Evolutionary conservation across 2,113 vertebrate species (phyloP), one percentile per base, ranked within the genome.

Genomic region (Ictalurus furcatus): DNA sequence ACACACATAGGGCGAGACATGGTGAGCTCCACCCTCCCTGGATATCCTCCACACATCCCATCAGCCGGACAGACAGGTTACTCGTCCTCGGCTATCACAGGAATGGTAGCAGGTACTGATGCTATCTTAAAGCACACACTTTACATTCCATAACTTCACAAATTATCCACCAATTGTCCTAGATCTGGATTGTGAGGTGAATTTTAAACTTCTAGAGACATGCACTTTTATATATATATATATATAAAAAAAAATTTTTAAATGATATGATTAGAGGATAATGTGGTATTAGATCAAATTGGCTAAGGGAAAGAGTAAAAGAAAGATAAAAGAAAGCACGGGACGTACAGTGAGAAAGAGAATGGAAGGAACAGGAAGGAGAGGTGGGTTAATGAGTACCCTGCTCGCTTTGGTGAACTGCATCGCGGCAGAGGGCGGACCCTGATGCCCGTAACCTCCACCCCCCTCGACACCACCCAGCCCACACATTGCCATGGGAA

Each of bases 11-110:
- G 97, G 85, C 95, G 97, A 89, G 97, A 98, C 91, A 96, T 98
- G 96, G 96, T 97, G 91, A 97, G 96, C 93, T 96, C 97, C 92
- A 98, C 97, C 21, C 94, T 98, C 85, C 97, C 97, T 0, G 97
- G 97, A 52, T 98, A 98, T 92, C 97, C 97, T 25, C 97, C 97
- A 69, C 97, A 98, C 94, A 97, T 98, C 92, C 96, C 97, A 44
- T 94, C 95, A 44, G 94, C 95, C 0, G 96, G 96, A 65, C 97
- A 98, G 95, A 92, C 96, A 17, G 96, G 96, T 86, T 98, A 98
- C 93, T 94, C 97, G 28, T 96, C 97, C 59, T 98, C 97, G 3
- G 96, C 97, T 91, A 97, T 98, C 92, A 96, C 97, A 0, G 96
- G 97, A 91, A 98, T 98, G 96, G 97, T 98, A 80, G 94, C 97